Evolutionary conservation across 2,888 invertebrate species (phyloP), one percentile per base, ranked within the genome.

Genomic region (Eupithecia tripunctaria): DNA sequence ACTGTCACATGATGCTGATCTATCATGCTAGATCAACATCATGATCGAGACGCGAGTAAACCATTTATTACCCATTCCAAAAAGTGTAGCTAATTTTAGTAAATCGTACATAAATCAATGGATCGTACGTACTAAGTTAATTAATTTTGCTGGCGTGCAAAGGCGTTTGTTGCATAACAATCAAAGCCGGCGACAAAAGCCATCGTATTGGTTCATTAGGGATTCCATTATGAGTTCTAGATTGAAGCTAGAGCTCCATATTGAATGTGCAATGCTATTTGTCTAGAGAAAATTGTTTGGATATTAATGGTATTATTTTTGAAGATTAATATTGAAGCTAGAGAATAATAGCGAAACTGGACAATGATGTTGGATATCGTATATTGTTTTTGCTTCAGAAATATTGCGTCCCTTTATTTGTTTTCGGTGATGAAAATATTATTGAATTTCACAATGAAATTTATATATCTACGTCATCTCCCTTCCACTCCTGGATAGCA

Each of bases 121-220:
- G n/a, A n/a, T n/a, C 51, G 2, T 7, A 27, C 59, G 27, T 59
- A 18, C 18, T 60, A 60, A 60, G 18, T 29, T 60, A 18, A 27
- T n/a, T n/a, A n/a, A 27, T 60, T 29, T 60, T 18, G 7, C 29
- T 18, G 10, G 29, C 29, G 27, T 60, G 60, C 29, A 29, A 60
- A 29, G 2, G 7, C 27, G 29, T 29, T 29, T 60, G 15, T 8
- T 60, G 29, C 21, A 70, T 64, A 41, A 56, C 47, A 70, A 70
- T 65, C 41, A 21, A 56, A 70, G 68, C 43, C 38, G 29, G 18
- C 29, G 60, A 68, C 67, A 68, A 73, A 67, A 68, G 70, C 73
- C 36, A 60, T 10, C 62, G 70, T 67, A 73, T 67, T 67, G 73
- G 67, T 70, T 73, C 73, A 73, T 70, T 73, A 70, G 43, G 18